Conservation (phyloP, 2,888 invertebrate species). For the Saturnia japonica region DNA sequence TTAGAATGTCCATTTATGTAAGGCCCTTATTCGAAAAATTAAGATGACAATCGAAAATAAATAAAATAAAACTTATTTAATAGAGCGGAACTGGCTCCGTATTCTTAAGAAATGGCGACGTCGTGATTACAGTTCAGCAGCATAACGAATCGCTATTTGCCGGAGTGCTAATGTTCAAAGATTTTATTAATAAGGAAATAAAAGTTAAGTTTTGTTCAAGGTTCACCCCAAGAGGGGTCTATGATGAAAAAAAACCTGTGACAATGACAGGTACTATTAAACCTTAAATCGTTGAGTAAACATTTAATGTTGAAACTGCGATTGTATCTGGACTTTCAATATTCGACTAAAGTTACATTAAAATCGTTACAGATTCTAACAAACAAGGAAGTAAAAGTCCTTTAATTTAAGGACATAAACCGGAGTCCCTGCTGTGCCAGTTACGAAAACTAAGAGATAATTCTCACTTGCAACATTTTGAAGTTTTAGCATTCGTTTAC, state of each 20-base stretch:
- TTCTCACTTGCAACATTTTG: slow-evolving; percentile 10
- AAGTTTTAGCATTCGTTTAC: not conserved
- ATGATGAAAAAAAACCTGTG: slow-evolving; percentile 37
- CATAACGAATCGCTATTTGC: slow-evolving; percentile 40
- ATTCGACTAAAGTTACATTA: slow-evolving; percentile 52
- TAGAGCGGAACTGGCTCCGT: slow-evolving; percentile 15
- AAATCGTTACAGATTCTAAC: slow-evolving; percentile 45
- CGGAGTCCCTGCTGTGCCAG: slow-evolving; percentile 40
- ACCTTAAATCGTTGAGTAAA: slow-evolving; percentile 33
- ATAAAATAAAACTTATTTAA: slow-evolving; percentile 10
- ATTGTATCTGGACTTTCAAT: slow-evolving; percentile 51
- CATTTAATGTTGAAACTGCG: slow-evolving; percentile 36
- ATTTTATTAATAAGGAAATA: slow-evolving; percentile 67
- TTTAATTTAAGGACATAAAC: slow-evolving; percentile 58
- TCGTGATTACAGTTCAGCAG: slow-evolving; percentile 27
- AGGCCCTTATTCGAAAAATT: slow-evolving; percentile 10
- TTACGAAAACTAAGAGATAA: slow-evolving; percentile 53
- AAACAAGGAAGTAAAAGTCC: slow-evolving; percentile 68
- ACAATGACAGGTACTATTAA: slow-evolving; percentile 26
- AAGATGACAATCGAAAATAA: slow-evolving; percentile 9
- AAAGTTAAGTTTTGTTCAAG: slow-evolving; percentile 63
- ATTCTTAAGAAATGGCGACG: slow-evolving; percentile 15
- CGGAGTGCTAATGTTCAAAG: slow-evolving; percentile 35
- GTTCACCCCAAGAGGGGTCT: slow-evolving; percentile 48
- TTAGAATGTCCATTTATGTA: slow-evolving; percentile 7